A percentile compares a stretch with the other conserved stretches of the same genome.
Conservation (phyloP, 2,113 vertebrate genomes). For the Madoqua kirkii region DNA sequence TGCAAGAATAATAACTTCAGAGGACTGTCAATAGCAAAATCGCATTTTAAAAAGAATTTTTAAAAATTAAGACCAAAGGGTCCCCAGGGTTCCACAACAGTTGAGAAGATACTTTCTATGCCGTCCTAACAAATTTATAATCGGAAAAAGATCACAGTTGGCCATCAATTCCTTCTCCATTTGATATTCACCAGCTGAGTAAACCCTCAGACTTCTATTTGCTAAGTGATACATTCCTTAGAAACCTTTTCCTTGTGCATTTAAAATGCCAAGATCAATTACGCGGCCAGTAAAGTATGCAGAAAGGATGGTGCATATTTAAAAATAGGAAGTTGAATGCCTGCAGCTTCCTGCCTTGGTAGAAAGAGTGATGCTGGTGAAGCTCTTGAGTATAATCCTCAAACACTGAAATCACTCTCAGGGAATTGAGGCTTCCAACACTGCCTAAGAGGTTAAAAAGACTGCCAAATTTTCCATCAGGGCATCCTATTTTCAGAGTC, state of each 20-base stretch:
- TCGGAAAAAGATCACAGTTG: not conserved
- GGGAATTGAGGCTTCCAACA: not conserved
- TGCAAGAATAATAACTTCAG: not conserved
- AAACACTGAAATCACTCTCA: constrained; percentile 10
- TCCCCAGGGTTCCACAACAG: not conserved
- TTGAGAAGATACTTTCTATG: not conserved
- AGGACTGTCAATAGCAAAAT: not conserved
- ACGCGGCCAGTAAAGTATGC: constrained; percentile 21
- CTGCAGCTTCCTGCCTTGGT: not conserved
- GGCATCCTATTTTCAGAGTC: constrained; percentile 64
- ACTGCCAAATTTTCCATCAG: constrained; percentile 60
- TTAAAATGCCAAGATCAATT: constrained; percentile 22
- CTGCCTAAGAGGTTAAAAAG: not conserved
- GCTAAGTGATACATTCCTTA: constrained; percentile 49
- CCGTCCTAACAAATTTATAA: not conserved
- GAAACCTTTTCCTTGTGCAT: constrained; percentile 39
- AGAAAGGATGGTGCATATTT: constrained; percentile 44
- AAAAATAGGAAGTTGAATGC: constrained; percentile 3
- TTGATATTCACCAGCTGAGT: not conserved
- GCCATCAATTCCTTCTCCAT: not conserved
- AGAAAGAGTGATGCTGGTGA: not conserved
- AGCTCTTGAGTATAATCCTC: constrained; percentile 2
- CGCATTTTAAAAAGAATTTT: not conserved
- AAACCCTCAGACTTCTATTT: not conserved
- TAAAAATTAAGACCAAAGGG: not conserved